Evolutionary conservation across 2,113 vertebrate genomes (phyloP).

Genomic region (Gadus macrocephalus): DNA sequence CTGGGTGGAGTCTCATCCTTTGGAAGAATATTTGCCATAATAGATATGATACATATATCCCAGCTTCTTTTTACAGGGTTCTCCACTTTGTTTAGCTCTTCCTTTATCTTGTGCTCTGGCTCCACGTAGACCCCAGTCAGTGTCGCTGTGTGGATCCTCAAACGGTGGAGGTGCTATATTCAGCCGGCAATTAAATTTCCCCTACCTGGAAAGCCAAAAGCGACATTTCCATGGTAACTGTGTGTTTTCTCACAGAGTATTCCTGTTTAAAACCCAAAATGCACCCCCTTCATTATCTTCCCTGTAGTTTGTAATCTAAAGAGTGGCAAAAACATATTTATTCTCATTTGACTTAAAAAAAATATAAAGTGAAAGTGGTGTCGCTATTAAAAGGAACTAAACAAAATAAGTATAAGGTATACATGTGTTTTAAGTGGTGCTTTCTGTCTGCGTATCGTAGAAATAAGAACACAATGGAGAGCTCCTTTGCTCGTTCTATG

Average conservation of each 20-base stretch:
- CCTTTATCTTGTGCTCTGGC: constrained; percentile 9
- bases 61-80: constrained; percentile 12
- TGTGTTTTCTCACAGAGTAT: neutral
- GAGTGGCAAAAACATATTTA: constrained; percentile 74
- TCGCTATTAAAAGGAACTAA: constrained; percentile 75
- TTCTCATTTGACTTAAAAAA: constrained; percentile 68
- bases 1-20: constrained; percentile 17
- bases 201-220: constrained; percentile 32
- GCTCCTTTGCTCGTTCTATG: constrained; percentile 50
- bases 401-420: constrained; percentile 69
- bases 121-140: constrained; percentile 1
- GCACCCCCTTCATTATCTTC: constrained; percentile 37
- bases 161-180: constrained; percentile 29
- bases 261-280: neutral
- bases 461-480: constrained; percentile 51
- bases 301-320: constrained; percentile 60
- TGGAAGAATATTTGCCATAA: constrained; percentile 48
- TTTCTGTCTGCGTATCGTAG: constrained; percentile 42
- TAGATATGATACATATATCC: constrained; percentile 33
- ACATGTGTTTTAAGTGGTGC: constrained; percentile 52
- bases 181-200: constrained; percentile 29
- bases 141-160: neutral
- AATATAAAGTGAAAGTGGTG: constrained; percentile 71
- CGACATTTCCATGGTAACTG: constrained; percentile 29
- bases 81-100: constrained; percentile 19